These are phyloP conservation scores for Tetragnatha montana DNA, from an alignment of 2,888 invertebrate genomes.

Conservation along the genomic window DNA sequence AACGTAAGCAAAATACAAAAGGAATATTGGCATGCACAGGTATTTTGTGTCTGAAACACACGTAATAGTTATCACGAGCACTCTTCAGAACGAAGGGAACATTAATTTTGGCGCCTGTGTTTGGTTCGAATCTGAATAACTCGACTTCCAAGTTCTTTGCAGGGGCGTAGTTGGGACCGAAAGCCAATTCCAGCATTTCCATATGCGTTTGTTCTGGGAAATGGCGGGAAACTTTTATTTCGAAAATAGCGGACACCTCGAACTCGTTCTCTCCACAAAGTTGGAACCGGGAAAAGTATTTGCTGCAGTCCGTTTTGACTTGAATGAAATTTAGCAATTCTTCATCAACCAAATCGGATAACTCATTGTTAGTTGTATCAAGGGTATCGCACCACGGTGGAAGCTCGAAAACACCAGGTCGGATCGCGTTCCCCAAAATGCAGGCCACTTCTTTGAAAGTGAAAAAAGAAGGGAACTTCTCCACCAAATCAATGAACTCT, in stretches of 20 bases:
- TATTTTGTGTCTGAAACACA: neutral
- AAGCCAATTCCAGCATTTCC: conserved; percentile 32
- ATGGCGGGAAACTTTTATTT: neutral
- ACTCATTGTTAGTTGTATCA: neutral
- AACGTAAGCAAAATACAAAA: conserved; percentile 15
- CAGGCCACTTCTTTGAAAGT: conserved; percentile 9
- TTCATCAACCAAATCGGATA: neutral
- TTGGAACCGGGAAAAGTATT: neutral
- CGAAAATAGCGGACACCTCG: conserved; percentile 3
- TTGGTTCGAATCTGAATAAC: conserved; percentile 4
- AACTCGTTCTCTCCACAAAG: conserved; percentile 8
- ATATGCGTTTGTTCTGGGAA: neutral
- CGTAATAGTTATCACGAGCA: conserved; percentile 10
- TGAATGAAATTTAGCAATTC: neutral
- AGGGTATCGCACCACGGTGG: conserved; percentile 17
- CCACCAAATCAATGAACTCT: conserved; percentile 32
- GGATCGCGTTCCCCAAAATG: conserved; percentile 14
- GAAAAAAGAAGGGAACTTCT: conserved; percentile 32
- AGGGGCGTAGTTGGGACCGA: conserved; percentile 22
- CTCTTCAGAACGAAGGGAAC: neutral
- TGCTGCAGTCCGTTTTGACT: conserved; percentile 6
- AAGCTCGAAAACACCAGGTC: neutral
- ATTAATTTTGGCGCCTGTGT: neutral
- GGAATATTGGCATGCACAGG: neutral
- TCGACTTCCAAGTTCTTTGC: conserved; percentile 6